Evolutionary conservation across 2,797 vertebrate genomes (phyloP), one percentile per base, ranked within the genome.

Genomic region (Propithecus perrieri): DNA sequence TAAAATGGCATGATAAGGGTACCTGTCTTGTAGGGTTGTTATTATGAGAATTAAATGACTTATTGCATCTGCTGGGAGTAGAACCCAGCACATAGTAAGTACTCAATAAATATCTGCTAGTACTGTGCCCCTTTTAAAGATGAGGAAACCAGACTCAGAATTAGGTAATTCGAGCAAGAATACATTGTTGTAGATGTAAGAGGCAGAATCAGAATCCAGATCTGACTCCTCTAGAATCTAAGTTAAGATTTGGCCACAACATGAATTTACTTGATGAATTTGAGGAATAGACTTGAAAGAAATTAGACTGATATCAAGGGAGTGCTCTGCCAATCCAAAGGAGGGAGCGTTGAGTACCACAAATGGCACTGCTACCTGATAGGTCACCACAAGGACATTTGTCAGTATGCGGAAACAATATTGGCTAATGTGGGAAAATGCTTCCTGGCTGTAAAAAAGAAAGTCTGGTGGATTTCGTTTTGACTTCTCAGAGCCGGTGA

Each of bases 151-250:
- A 8, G 22, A 33, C 28, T 28, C 15, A 14, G n/a, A 48, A 0
- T 38, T 20, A 46, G 22, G 26, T 55, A 55, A 18, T 14, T 0
- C 43, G 35, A 65, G 10, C 24, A 86, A n/a, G 22, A 81, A 61
- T 9, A 50, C 17, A 22, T 20, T 12, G 20, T 35, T 79, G 5
- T 18, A 30, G n/a, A 17, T 24, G 38, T 7, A 26, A 18, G 35
- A 91, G 28, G 55, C 24, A 93, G 72, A 53, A 74, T 79, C 22
- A 14, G 53, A 94, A 88, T 11, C 48, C 38, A 67, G 71, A 24
- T 15, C 80, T 17, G 11, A 43, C 48, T 65, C 63, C 50, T 65
- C 11, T 59, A 24, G 57, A 71, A 22, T 61, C 28, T 30, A 75
- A 81, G 75, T 88, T 14, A 41, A n/a, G 14, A 65, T 14, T 61